Evolutionary conservation across 2,888 invertebrate species (phyloP), one percentile per base, ranked within the genome.

Genomic region (Cheilosia grossa): DNA sequence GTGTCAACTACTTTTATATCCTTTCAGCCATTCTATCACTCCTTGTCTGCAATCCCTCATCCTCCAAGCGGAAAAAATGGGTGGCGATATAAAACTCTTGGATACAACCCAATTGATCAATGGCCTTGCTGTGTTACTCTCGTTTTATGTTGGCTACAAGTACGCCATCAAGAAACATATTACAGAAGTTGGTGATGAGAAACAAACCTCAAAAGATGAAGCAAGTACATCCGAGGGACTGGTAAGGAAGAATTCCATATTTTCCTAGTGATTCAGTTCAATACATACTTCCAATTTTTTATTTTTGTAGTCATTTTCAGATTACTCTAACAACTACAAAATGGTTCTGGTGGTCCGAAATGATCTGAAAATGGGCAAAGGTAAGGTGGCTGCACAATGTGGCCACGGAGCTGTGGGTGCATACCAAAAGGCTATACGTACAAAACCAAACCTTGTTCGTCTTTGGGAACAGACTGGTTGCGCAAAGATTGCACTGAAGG

Each of bases 281-380:
- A 4, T 13, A 3, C 13, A 13, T 10, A 37, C 51, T 4, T 51
- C 1, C 7, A 13, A 24, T 21, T 21, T 21, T 15, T 27, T 27
- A 27, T 27, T 27, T 13, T 30, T 10, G 4, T 85, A 91, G 91
- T 85, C 88, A 13, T 89, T 87, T 73, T 79, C 87, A 30, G 90
- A 89, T 73, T 88, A 88, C 33, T 91, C 93, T 59, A 93, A 93
- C 44, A 95, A 95, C 89, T 95, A 94, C 89, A 97, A 98, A 92
- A 93, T 98, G 92, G 95, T 98, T 6, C 92, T 98, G 87, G 96
- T 97, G 2, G 96, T 98, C 5, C 93, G 98, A 88, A 97, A 95
- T 89, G 98, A 98, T 89, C 93, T 98, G 4, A 97, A 97, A 91
- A 98, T 98, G 98, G 96, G 97, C 15, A 98, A 98, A 93, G 97